Base-by-base conservation (phyloP, 2,113 vertebrate genomes). In the Girardinichthys multiradiatus region DNA sequence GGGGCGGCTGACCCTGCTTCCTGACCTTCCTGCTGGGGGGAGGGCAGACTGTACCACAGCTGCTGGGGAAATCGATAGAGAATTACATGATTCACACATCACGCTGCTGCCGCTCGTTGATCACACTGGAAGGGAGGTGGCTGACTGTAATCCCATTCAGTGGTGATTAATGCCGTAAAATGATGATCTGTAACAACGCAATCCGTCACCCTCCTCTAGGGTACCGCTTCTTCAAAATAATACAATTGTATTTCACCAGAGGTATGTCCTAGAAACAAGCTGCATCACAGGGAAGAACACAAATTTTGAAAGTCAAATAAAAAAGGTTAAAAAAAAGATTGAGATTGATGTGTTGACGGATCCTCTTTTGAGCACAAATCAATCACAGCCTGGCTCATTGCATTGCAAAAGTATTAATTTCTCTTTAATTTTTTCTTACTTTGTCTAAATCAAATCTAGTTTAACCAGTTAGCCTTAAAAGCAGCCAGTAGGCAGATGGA, bases 41-140 rank as follows among this genome's bases (percentile, higher is more conserved):
- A 54, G 64, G 30, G 65, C 64, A 28, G 63, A 54, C 72, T 15
- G 78, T 21, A 69, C 57, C 80, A 24, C 82, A 15, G 35, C 65
- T 62, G 72, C 74, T 63, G n/a, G 2, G 8, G 6, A 65, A 73
- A 90, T 89, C 83, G 9, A 90, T 87, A 72, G 31, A 64, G 76
- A 85, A 88, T 88, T 76, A 86, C 42, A 83, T 86, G 85, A 79
- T 89, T 90, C 86, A 87, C 86, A 63, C 54, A 74, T 42, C 82
- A 59, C 60, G 51, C 68, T 60, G 65, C 71, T 67, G 66, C 82
- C 9, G 54, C 71, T 70, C 10, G 68, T 76, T 66, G 80, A 81
- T 86, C 79, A 77, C 80, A 68, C 59, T 31, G 70, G 75, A 81
- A 81, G 77, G 62, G 73, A 58, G 31, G 58, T 67, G 27, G 70